Conservation (phyloP, 2,113 vertebrate genomes). For the Cygnus atratus region DNA sequence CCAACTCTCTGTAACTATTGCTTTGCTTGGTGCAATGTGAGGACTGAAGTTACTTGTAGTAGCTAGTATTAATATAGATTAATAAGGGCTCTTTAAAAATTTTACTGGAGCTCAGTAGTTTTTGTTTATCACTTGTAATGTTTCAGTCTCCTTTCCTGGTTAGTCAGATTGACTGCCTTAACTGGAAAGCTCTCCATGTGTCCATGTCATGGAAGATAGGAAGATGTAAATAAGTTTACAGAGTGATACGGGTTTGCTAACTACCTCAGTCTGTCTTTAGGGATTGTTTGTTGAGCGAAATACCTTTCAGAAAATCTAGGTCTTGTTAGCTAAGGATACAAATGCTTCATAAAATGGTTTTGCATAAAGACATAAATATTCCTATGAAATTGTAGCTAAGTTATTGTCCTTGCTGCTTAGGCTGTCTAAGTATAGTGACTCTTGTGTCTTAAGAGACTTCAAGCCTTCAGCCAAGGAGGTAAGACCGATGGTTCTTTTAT, state of each 20-base stretch:
- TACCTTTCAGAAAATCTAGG: neutral
- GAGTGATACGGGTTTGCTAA: neutral
- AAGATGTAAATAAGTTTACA: neutral
- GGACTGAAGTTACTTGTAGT: neutral
- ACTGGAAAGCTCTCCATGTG: neutral
- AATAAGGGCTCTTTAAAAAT: neutral
- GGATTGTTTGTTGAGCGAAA: neutral
- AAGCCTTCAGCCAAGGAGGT: neutral
- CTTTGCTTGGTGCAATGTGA: neutral
- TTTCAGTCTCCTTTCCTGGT: neutral
- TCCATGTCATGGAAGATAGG: neutral
- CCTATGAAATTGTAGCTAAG: neutral
- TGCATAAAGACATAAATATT: neutral
- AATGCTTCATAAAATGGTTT: neutral
- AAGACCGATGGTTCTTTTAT: neutral
- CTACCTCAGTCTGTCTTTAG: neutral
- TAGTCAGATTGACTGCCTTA: neutral
- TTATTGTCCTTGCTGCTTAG: neutral
- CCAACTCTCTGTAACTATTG: neutral
- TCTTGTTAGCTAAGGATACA: neutral
- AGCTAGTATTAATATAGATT: neutral
- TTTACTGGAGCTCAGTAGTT: neutral
- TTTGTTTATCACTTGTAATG: neutral
- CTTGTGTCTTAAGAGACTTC: neutral
- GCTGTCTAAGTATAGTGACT: neutral